Percentiles rank a stretch among this genome's conserved stretches.
These are phyloP conservation scores for Meliscaeva auricollis DNA, from an alignment of 2,888 invertebrate species.

Conservation along the genomic window DNA sequence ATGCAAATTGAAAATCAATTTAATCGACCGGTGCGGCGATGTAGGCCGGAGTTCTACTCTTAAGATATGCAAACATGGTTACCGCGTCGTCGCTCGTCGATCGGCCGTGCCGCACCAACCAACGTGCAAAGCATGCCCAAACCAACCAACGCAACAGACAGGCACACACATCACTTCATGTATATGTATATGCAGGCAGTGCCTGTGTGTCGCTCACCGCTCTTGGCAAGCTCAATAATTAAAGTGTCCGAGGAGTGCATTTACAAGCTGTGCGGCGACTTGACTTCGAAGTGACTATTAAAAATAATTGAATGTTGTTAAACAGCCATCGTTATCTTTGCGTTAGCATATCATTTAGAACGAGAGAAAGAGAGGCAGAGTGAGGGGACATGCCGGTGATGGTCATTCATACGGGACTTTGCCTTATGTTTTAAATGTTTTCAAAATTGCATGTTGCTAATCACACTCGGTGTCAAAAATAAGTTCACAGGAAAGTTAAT, in stretches of 20 bases:
- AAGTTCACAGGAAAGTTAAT: background rate
- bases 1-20: slow-evolving; percentile 77
- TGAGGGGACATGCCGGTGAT: background rate
- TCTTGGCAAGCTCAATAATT: slow-evolving; percentile 64
- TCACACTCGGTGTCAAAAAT: slow-evolving; percentile 7
- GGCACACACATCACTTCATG: background rate
- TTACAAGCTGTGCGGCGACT: slow-evolving; percentile 73
- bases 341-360: slow-evolving; percentile 75
- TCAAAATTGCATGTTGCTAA: slow-evolving; percentile 28
- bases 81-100: background rate
- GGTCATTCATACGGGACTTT: slow-evolving; percentile 22
- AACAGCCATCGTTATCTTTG: slow-evolving; percentile 76
- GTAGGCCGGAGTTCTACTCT: slow-evolving; percentile 58
- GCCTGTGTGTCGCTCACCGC: slow-evolving; percentile 29
- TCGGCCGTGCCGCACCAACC: slow-evolving; percentile 25
- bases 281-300: slow-evolving; percentile 75
- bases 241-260: slow-evolving; percentile 75
- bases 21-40: slow-evolving; percentile 60
- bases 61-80: slow-evolving; percentile 64
- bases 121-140: slow-evolving; percentile 43
- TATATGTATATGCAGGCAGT: slow-evolving; percentile 10
- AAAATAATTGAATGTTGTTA: slow-evolving; percentile 77
- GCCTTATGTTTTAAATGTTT: slow-evolving; percentile 6
- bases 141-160: slow-evolving; percentile 26
- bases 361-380: background rate